phyloP scores from a whole-genome alignment of 1,140 invertebrate genomes.

The Elymnias hypermnestra region DNA sequence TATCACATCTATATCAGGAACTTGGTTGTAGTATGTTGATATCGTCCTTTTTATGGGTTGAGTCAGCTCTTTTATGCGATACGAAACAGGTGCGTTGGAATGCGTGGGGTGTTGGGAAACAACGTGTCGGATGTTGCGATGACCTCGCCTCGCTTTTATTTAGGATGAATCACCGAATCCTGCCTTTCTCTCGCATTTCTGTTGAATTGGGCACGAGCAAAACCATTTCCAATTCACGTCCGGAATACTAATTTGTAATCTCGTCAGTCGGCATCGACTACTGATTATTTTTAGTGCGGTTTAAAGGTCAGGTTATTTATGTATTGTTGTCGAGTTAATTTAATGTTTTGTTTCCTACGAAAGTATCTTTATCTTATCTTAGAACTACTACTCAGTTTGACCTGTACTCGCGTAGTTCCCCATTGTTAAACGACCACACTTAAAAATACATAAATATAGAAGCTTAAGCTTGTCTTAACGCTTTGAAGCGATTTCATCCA shows the following conservation, averaged over 20 bases:
- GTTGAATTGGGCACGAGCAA: conserved; percentile 6
- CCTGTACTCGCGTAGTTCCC: too few relatives aligned
- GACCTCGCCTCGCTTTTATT: conserved; percentile 13
- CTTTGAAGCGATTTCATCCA: too few relatives aligned
- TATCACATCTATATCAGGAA: too few relatives aligned
- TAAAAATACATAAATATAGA: too few relatives aligned
- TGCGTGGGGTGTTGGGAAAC: background rate
- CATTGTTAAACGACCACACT: too few relatives aligned
- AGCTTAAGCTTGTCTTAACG: too few relatives aligned
- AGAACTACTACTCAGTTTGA: too few relatives aligned
- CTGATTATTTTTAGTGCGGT: background rate
- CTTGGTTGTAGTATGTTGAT: too few relatives aligned
- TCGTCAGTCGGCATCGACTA: background rate
- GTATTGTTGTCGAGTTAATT: background rate
- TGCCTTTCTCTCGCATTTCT: conserved; percentile 18
- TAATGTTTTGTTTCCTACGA: too few relatives aligned
- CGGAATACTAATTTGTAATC: conserved; percentile 10
- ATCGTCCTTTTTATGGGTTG: too few relatives aligned
- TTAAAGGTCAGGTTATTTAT: background rate
- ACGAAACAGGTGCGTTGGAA: background rate
- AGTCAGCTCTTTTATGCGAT: background rate
- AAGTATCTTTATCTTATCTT: too few relatives aligned
- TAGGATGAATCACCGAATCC: conserved; percentile 10
- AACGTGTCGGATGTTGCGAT: background rate
- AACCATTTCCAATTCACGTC: conserved; percentile 7